These are phyloP conservation scores for Arctocebus calabarensis DNA, from an alignment of 2,797 vertebrate species.

Conservation along the genomic window DNA sequence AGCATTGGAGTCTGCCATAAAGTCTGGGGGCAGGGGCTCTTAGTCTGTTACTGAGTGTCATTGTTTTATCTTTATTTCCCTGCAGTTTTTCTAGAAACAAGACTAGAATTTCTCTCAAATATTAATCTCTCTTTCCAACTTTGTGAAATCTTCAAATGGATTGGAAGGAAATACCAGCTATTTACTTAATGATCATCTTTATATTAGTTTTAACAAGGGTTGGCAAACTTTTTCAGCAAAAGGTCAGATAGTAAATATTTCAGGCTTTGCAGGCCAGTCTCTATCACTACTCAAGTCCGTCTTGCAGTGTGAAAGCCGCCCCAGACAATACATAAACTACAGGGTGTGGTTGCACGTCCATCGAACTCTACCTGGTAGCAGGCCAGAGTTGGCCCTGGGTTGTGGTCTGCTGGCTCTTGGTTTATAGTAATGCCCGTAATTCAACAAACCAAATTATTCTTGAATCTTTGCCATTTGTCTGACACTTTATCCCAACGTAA, in stretches of 20 bases:
- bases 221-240: not conserved
- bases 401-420: not conserved
- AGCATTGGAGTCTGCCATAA: not conserved
- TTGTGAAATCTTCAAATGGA: constrained; percentile 4
- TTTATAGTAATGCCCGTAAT: not conserved
- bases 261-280: not conserved
- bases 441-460: not conserved
- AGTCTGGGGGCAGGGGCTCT: not conserved
- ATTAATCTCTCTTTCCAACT: constrained; percentile 27
- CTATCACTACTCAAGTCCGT: not conserved
- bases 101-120: not conserved
- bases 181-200: not conserved
- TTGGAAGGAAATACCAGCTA: not conserved
- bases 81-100: not conserved
- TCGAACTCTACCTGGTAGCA: constrained; percentile 20
- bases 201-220: not conserved
- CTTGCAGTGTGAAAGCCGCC: not conserved
- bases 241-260: not conserved
- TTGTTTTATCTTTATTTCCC: constrained; percentile 34
- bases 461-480: not conserved
- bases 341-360: not conserved
- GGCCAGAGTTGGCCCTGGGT: not conserved
- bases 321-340: not conserved
- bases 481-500: not conserved
- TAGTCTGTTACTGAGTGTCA: not conserved